phyloP scores from a whole-genome alignment of 2,797 vertebrate genomes.

The Spatula versicolor region DNA sequence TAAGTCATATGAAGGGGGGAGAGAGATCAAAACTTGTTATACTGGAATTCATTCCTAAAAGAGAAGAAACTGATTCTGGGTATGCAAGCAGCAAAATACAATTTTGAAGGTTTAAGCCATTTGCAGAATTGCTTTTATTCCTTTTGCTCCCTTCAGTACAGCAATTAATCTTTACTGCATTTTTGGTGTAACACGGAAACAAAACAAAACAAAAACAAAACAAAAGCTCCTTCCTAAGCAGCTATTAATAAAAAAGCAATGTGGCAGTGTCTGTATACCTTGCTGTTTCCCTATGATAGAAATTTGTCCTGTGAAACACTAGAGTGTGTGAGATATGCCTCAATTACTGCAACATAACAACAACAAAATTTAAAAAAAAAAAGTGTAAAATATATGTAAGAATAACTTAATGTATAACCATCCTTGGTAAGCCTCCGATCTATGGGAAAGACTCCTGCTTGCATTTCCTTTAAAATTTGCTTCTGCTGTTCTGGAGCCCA shows the following conservation, averaged over 20 bases:
- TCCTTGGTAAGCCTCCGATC: not conserved
- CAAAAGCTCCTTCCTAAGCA: not conserved
- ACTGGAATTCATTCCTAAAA: not conserved
- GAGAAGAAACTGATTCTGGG: not conserved
- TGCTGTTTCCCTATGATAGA: not conserved
- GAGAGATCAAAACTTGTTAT: accelerated
- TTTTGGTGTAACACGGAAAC: too few relatives aligned
- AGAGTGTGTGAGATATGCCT: not conserved
- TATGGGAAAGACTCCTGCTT: not conserved
- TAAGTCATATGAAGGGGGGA: not conserved
- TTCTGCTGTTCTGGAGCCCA: not conserved
- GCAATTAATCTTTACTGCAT: not conserved
- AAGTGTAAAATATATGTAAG: not conserved
- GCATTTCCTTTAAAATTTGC: not conserved
- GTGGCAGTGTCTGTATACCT: not conserved
- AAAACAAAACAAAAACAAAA: too few relatives aligned
- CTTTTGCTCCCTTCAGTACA: not conserved
- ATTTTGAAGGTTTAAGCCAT: not conserved
- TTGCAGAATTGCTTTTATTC: not conserved
- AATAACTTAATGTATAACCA: not conserved
- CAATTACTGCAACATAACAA: not conserved
- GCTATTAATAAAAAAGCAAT: not conserved
- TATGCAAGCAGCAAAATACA: not conserved
- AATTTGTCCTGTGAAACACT: not conserved
- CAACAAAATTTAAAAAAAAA: not conserved